Evolutionary conservation across 2,888 invertebrate genomes (phyloP).

Genomic region (Bugulina stolonifera): DNA sequence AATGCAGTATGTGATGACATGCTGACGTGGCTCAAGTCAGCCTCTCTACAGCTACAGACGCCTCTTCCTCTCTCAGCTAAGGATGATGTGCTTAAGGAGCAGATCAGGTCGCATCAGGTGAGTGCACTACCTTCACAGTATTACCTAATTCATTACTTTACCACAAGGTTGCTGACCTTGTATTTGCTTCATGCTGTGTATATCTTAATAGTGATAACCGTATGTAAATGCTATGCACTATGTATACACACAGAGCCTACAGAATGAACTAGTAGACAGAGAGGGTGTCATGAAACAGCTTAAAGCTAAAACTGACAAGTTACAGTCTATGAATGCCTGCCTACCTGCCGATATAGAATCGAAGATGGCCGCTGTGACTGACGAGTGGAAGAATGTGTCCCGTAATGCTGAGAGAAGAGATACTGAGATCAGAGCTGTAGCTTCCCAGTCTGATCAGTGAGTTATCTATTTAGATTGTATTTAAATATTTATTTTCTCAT

Average conservation of each 20-base stretch:
- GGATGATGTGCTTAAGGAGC: conserved; percentile 72
- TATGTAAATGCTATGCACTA: no score
- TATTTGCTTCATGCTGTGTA: no score
- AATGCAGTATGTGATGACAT: conserved; percentile 81
- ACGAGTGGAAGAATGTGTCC: conserved; percentile 8
- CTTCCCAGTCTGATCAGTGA: conserved; percentile 57
- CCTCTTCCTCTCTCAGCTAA: conserved; percentile 71
- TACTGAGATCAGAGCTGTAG: conserved; percentile 54
- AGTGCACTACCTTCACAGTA: no score
- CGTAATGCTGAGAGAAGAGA: conserved; percentile 21
- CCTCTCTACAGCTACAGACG: conserved; percentile 33
- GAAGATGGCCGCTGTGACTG: conserved; percentile 3
- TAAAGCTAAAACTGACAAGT: conserved; percentile 78
- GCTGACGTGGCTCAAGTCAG: conserved; percentile 79
- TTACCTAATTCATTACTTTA: no score
- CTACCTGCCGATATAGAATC: conserved; percentile 7
- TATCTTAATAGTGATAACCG: no score
- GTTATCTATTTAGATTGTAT: no score
- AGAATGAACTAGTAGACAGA: conserved; percentile 38
- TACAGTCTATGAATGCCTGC: conserved; percentile 39
- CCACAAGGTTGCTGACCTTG: no score
- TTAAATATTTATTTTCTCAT: no score
- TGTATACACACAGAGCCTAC: conserved; percentile 38
- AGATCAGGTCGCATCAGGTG: conserved; percentile 77
- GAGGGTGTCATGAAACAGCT: conserved; percentile 56